Base-by-base conservation (phyloP, 2,797 vertebrate species). In the Gorsachius magnificus region DNA sequence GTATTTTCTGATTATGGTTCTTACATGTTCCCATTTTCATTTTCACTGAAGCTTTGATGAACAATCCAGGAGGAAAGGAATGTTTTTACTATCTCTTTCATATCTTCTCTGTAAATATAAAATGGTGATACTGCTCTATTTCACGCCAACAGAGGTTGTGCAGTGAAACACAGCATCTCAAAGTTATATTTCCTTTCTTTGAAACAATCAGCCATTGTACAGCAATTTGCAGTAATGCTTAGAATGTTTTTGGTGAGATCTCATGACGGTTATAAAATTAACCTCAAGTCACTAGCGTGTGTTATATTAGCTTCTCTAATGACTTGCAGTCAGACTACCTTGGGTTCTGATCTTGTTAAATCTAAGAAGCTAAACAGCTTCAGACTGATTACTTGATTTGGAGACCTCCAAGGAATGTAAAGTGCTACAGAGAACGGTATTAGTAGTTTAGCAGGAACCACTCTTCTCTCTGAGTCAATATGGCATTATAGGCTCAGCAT, bases 231-330 rank as follows among this genome's bases (percentile, higher is more conserved):
- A 84, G 29, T 79, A 81, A 72, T 79, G 19, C 11, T 68, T 82
- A 36, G n/a, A 90, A 83, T 89, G 51, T 35, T 69, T 71, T 11
- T 51, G 22, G 12, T 75, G 41, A 51, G 31, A 78, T 83, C 53
- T 87, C 56, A 57, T 46, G 71, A 84, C 33, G 89, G 24, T 31
- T 72, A 83, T 71, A 84, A 94, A 95, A 94, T 86, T 89, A 90
- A 77, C 69, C 43, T 48, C 16, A 58, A 68, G 45, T 71, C 50
- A 72, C 22, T 26, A 51, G 19, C 66, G 38, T 82, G 68, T 94
- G 54, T 76, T 79, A n/a, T 8, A 84, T 61, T 79, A 90, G 45
- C 31, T 92, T 92, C 50, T 58, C 53, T 48, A 76, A 78, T 58
- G 53, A 17, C 50, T 53, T 90, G 28, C 54, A 70, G 45, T 85